Evolutionary conservation across 2,113 vertebrate species (phyloP).

Genomic region (Micromys minutus): DNA sequence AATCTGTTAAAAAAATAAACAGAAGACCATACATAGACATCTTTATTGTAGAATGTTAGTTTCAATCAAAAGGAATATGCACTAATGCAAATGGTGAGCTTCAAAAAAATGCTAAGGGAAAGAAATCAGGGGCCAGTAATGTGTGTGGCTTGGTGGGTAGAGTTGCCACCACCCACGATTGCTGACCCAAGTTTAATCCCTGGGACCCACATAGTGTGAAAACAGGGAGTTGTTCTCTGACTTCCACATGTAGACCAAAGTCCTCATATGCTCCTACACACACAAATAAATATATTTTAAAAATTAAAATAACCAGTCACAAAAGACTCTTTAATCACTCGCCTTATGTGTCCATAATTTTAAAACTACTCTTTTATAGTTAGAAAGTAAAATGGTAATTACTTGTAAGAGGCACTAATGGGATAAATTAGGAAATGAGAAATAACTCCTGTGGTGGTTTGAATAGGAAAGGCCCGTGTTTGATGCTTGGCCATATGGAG

Average conservation of each 20-base stretch:
- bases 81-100: background rate
- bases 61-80: background rate
- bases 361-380: background rate
- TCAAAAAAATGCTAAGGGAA: background rate
- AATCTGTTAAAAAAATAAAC: background rate
- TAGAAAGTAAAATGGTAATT: background rate
- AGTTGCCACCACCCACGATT: background rate
- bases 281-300: background rate
- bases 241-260: background rate
- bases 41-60: background rate
- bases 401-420: background rate
- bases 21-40: background rate
- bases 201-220: background rate
- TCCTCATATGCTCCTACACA: background rate
- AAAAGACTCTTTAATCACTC: background rate
- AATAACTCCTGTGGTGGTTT: background rate
- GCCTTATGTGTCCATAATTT: background rate
- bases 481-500: background rate
- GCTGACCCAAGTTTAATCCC: background rate
- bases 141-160: background rate
- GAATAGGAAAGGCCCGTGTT: background rate
- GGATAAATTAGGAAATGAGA: background rate
- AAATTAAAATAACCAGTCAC: background rate
- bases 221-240: background rate
- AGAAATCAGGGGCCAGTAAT: background rate